Evolutionary conservation across 1,140 invertebrate genomes (phyloP).

Genomic region (Nasonia vitripennis): DNA sequence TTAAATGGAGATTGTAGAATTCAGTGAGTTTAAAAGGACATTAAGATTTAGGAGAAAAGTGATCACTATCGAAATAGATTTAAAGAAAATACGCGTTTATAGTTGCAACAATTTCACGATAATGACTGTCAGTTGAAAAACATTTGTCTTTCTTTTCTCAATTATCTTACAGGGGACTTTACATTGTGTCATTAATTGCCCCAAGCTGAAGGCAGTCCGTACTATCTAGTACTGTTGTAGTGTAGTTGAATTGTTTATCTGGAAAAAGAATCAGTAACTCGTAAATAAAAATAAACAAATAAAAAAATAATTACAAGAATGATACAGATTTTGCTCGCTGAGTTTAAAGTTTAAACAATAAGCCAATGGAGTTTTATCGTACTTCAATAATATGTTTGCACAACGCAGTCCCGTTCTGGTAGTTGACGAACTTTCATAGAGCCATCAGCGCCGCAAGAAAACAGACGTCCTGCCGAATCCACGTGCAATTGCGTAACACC

Average conservation of each 20-base stretch:
- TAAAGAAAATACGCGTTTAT: conserved; percentile 50
- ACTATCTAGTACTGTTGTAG: conserved; percentile 35
- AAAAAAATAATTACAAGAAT: no score
- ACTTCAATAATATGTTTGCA: conserved; percentile 71
- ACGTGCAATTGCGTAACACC: conserved; percentile 97
- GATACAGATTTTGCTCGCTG: background rate
- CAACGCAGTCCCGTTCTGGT: conserved; percentile 81
- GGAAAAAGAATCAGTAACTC: conserved; percentile 21
- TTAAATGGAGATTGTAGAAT: conserved; percentile 36
- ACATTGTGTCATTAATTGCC: conserved; percentile 44
- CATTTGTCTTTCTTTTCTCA: conserved; percentile 36
- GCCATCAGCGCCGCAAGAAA: conserved; percentile 98
- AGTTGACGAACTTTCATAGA: conserved; percentile 97
- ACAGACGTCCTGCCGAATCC: conserved; percentile 89
- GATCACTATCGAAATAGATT: conserved; percentile 50
- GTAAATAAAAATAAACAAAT: background rate
- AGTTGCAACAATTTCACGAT: conserved; percentile 46
- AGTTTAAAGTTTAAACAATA: background rate
- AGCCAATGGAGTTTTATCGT: background rate
- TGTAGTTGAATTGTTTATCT: conserved; percentile 39
- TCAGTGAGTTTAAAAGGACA: conserved; percentile 47
- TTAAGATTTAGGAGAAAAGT: conserved; percentile 43
- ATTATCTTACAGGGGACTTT: conserved; percentile 45
- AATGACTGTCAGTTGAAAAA: conserved; percentile 43
- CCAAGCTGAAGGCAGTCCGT: conserved; percentile 41